A percentile compares a stretch with the other conserved stretches of the same genome.
phyloP scores from a whole-genome alignment of 2,888 invertebrate species.

The Cryptophagus acutangulus region DNA sequence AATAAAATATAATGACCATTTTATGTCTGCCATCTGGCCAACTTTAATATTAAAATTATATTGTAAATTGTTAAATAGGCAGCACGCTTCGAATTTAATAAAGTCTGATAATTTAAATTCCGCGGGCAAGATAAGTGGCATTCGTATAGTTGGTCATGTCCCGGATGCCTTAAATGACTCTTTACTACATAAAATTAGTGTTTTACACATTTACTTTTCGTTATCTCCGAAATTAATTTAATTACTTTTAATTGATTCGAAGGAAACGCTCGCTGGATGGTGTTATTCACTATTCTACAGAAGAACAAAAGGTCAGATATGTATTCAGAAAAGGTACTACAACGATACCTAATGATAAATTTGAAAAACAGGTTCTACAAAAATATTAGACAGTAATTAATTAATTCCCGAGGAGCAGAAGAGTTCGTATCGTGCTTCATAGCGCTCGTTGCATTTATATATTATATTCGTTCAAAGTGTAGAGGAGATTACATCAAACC shows the following conservation, averaged over 20 bases:
- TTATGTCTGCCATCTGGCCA: constrained; percentile 1
- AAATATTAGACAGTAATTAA: constrained; percentile 41
- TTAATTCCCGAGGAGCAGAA: constrained; percentile 37
- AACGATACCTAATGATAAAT: too few species aligned
- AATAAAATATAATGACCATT: too few species aligned
- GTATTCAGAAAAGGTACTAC: constrained; percentile 34
- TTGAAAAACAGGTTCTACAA: constrained; percentile 33
- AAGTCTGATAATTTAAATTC: constrained; percentile 1
- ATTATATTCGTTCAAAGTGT: too few species aligned
- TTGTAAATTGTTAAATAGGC: neutral
- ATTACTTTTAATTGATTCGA: too few species aligned
- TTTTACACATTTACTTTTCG: neutral
- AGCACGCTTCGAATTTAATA: neutral
- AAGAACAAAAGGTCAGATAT: constrained; percentile 34
- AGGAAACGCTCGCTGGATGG: too few species aligned
- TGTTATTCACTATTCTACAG: too few species aligned
- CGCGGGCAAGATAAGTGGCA: constrained; percentile 1
- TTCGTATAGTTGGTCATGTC: constrained; percentile 1
- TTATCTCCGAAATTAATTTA: too few species aligned
- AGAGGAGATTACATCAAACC: constrained; percentile 43
- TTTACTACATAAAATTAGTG: neutral
- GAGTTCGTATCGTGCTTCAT: constrained; percentile 36
- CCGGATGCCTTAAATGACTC: neutral
- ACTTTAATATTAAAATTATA: neutral
- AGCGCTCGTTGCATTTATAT: too few species aligned